phyloP scores from a whole-genome alignment of 2,888 invertebrate genomes.

The Plagiodera versicolora region DNA sequence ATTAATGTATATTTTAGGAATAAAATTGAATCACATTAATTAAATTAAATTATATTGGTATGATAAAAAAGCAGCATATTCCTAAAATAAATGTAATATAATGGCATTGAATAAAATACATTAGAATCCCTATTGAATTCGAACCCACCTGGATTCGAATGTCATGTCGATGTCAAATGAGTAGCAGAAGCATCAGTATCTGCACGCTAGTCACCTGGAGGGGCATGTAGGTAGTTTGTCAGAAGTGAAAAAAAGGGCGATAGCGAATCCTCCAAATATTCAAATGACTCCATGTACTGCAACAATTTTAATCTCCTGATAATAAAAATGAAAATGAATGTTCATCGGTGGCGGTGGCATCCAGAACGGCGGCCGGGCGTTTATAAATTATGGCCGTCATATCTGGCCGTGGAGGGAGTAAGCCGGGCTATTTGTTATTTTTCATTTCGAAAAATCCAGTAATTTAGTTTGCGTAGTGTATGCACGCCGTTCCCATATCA shows the following conservation, averaged over 20 bases:
- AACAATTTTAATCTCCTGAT: conserved; percentile 58
- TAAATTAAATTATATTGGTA: no score
- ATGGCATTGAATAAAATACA: no score
- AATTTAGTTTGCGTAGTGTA: conserved; percentile 57
- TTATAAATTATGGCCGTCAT: conserved; percentile 56
- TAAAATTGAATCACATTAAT: no score
- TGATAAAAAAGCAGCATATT: no score
- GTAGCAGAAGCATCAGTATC: no score
- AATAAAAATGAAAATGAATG: conserved; percentile 58
- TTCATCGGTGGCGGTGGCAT: conserved; percentile 53
- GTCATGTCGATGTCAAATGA: no score
- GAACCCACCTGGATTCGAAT: no score
- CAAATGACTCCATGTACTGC: conserved; percentile 54
- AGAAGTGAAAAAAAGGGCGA: conserved; percentile 27
- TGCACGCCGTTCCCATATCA: conserved; percentile 55
- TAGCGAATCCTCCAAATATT: conserved; percentile 50
- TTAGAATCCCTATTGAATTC: no score
- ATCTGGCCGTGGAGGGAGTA: conserved; percentile 52
- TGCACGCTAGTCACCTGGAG: conserved; percentile 41
- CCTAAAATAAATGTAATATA: no score
- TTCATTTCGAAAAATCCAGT: conserved; percentile 58
- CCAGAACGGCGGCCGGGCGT: conserved; percentile 42
- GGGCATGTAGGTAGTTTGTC: conserved; percentile 27
- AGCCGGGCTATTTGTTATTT: conserved; percentile 58
- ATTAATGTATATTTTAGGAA: no score